Percentiles rank a stretch among this genome's conserved stretches.
Evolutionary conservation across 2,888 invertebrate genomes (phyloP).

Genomic region (Drosophila sordidula): DNA sequence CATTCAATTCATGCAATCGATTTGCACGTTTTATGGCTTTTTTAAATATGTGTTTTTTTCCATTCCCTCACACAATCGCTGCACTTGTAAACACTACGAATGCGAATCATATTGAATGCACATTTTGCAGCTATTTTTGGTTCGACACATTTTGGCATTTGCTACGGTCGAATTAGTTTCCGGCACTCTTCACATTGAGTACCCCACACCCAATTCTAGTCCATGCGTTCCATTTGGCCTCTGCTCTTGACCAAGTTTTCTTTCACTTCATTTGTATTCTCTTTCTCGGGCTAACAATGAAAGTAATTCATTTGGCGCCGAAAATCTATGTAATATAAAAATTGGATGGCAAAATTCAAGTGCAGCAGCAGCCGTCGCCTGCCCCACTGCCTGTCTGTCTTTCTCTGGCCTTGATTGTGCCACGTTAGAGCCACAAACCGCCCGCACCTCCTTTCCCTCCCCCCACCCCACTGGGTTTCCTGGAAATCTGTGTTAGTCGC

Average conservation of each 20-base stretch:
- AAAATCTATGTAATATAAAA: slow-evolving; percentile 28
- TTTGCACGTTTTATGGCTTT: slow-evolving; percentile 60
- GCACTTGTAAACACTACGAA: slow-evolving; percentile 34
- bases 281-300: slow-evolving; percentile 26
- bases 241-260: slow-evolving; percentile 28
- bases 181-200: slow-evolving; percentile 12
- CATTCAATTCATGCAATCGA: slow-evolving; percentile 65
- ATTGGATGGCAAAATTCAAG: slow-evolving; percentile 30
- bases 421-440: background rate
- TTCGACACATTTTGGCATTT: slow-evolving; percentile 29
- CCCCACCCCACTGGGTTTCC: slow-evolving; percentile 20
- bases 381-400: background rate
- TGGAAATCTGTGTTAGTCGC: slow-evolving; percentile 34
- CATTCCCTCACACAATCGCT: slow-evolving; percentile 2
- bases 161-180: slow-evolving; percentile 22
- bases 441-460: background rate
- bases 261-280: background rate
- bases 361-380: slow-evolving; percentile 8
- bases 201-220: slow-evolving; percentile 1
- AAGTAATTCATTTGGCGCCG: slow-evolving; percentile 42
- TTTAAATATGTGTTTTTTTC: slow-evolving; percentile 24
- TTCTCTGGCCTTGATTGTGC: slow-evolving; percentile 40
- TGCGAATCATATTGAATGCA: slow-evolving; percentile 14
- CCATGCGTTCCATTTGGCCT: slow-evolving; percentile 27
- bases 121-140: slow-evolving; percentile 38